Evolutionary conservation across 2,888 invertebrate genomes (phyloP).

Genomic region (Nomada goodeniana): DNA sequence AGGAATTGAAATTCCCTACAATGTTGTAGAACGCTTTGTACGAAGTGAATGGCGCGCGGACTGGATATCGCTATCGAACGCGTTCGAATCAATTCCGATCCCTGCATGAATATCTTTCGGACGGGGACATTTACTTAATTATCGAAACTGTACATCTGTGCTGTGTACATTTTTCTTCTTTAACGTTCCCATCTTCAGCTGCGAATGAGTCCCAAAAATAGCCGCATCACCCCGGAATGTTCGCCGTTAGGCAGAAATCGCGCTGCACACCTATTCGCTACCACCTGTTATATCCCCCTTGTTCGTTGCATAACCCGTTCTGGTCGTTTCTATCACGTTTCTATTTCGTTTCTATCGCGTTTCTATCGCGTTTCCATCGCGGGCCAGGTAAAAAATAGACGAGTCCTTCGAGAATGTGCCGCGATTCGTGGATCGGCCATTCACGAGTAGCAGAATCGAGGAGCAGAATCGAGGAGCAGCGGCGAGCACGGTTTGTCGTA

Average conservation of each 20-base stretch:
- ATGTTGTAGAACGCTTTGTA: slow-evolving; percentile 18
- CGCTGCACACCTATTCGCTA: background rate
- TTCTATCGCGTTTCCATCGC: background rate
- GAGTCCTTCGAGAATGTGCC: no score
- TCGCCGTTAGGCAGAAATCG: background rate
- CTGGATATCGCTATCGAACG: slow-evolving; percentile 1
- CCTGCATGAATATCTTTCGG: background rate
- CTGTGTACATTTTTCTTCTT: background rate
- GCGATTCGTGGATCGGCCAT: background rate
- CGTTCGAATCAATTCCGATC: background rate
- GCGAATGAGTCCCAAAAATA: background rate
- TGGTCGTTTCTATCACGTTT: slow-evolving; percentile 5
- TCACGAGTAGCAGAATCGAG: background rate
- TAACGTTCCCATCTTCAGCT: background rate
- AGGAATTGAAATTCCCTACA: slow-evolving; percentile 48
- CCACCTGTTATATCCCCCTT: slow-evolving; percentile 37
- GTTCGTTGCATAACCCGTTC: slow-evolving; percentile 17
- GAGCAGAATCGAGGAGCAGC: background rate
- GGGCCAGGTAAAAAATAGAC: background rate
- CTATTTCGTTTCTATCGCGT: background rate
- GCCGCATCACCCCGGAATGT: background rate
- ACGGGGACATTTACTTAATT: background rate
- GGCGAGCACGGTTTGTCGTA: no score
- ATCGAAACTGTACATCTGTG: background rate
- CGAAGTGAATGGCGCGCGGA: slow-evolving; percentile 37